Evolutionary conservation across 2,888 invertebrate species (phyloP).

Genomic region (Drosophila silvestris): DNA sequence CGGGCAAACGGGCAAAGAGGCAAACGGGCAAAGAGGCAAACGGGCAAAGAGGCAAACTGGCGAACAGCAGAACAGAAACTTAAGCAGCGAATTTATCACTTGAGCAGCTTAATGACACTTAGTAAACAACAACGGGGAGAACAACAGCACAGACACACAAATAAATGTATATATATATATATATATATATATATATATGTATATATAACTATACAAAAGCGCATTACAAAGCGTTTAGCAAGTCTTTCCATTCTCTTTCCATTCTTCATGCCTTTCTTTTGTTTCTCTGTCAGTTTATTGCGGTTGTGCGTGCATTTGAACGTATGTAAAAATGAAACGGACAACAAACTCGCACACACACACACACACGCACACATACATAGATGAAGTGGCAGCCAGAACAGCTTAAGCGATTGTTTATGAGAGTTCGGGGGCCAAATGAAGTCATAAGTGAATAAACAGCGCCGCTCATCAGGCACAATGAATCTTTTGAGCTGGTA

Average conservation of each 20-base stretch:
- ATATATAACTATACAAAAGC: constrained; percentile 56
- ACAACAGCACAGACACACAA: constrained; percentile 36
- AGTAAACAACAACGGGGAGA: constrained; percentile 49
- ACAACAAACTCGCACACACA: constrained; percentile 11
- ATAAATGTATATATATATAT: not conserved
- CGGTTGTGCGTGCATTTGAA: constrained; percentile 43
- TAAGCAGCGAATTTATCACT: constrained; percentile 75
- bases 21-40: constrained; percentile 11
- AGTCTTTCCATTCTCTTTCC: constrained; percentile 23
- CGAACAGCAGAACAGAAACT: constrained; percentile 30
- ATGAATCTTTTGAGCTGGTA: constrained; percentile 3
- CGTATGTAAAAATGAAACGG: constrained; percentile 40
- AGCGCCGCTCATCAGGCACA: constrained; percentile 27
- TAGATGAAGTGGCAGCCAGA: constrained; percentile 19
- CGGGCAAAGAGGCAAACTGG: constrained; percentile 18
- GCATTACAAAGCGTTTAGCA: constrained; percentile 76
- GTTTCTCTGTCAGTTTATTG: constrained; percentile 33
- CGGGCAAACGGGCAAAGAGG: constrained; percentile 5
- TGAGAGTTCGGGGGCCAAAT: constrained; percentile 38
- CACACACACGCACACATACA: not conserved
- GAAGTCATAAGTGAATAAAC: constrained; percentile 51
- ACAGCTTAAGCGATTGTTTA: constrained; percentile 46
- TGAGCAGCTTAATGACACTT: constrained; percentile 77
- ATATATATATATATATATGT: not conserved
- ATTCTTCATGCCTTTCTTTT: constrained; percentile 26